Evolutionary conservation across 1,140 invertebrate species (phyloP), one percentile per base, ranked within the genome.

Genomic region (Chrysopa pallens): DNA sequence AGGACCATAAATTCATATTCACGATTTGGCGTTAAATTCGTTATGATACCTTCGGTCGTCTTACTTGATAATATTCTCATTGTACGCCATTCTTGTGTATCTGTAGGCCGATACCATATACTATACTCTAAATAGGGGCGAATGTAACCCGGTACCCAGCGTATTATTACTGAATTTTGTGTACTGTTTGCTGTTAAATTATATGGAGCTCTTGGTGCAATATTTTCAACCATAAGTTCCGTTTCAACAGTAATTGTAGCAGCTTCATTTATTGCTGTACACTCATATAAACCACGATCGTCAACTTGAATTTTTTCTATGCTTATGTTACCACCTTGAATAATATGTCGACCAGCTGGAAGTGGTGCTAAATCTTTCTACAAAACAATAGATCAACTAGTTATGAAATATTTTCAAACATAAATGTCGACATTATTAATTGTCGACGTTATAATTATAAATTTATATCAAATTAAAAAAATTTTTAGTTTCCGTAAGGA

Each of bases 1-100:
- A 92, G 67, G 28, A 94, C 82, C 72, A 89, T 88, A 52, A 95
- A 83, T 62, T 94, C 87, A 56, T 94, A 93, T 52, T 81, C 74
- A 17, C 74, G 70, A 23, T 80, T 81, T 6, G 87, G 74, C 31
- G 67, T 64, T 41, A 95, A 68, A 45, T 80, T 78, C 45, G 75
- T 73, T 38, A 94, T 69, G 1, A 84, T 89, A 17, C 84, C 80
- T 52, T 82, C 77, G 8, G 81, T 80, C 12, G 72, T 68, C 47
- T 79, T 77, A 37, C 73, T 69, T 1, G 78, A 74, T 33, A 74
- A 53, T 29, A 84, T 70, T 47, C 69, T 70, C 56, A 80, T 69
- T 2, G 78, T 83, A 46, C 74, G 70, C 87, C 87, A 91, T 62
- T 87, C 79, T 6, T 70, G 65, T 15, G 72, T 72, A 35, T 78